Conservation (phyloP, 2,888 invertebrate species). For the Hoplodrina blanda region DNA sequence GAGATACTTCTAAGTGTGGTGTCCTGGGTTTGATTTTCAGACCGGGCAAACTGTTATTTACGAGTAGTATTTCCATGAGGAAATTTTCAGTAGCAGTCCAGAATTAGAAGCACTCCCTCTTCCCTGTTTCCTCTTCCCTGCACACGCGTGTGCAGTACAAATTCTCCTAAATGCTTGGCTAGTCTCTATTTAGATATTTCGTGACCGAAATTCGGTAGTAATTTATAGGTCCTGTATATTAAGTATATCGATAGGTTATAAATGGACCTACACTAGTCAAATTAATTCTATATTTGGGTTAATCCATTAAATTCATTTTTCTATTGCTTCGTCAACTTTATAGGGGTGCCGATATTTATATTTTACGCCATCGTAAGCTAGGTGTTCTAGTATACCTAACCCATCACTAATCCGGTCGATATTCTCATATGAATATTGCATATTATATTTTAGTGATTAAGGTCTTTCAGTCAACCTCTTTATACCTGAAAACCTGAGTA, state of each 20-base stretch:
- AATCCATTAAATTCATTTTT: slow-evolving; percentile 5
- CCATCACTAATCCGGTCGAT: slow-evolving; percentile 61
- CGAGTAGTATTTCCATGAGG: too few species aligned
- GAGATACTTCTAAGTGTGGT: too few species aligned
- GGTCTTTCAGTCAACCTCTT: slow-evolving; percentile 25
- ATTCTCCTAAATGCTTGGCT: too few species aligned
- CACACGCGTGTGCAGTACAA: too few species aligned
- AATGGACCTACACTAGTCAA: background rate
- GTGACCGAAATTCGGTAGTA: too few species aligned
- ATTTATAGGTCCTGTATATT: too few species aligned
- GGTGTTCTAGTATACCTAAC: slow-evolving; percentile 6
- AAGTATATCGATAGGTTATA: slow-evolving; percentile 2
- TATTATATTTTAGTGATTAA: slow-evolving; percentile 37
- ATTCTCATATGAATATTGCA: slow-evolving; percentile 63
- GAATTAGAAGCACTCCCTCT: too few species aligned
- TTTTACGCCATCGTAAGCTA: background rate
- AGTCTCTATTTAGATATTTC: too few species aligned
- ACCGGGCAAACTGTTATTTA: too few species aligned
- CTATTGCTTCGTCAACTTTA: background rate
- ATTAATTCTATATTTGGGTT: background rate
- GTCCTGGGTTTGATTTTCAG: too few species aligned
- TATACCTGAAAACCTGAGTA: background rate
- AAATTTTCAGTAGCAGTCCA: too few species aligned
- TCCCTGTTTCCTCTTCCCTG: too few species aligned
- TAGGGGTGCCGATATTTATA: background rate